Evolutionary conservation across 2,888 invertebrate genomes (phyloP).

Genomic region (Agrotis puta): DNA sequence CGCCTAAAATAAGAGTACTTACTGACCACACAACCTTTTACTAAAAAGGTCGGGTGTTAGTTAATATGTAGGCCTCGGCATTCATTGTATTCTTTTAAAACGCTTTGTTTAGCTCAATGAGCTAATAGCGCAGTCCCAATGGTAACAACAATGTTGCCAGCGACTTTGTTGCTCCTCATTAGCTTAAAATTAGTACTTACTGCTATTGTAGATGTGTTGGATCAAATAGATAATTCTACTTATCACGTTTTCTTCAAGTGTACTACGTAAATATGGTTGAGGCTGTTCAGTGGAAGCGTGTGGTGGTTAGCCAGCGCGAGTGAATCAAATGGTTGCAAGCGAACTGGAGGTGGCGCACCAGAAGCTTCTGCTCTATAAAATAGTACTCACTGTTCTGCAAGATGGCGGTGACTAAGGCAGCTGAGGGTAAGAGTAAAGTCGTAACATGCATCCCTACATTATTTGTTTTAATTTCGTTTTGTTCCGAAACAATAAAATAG

Average conservation of each 20-base stretch:
- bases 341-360: conserved; percentile 24
- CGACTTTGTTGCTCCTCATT: conserved; percentile 12
- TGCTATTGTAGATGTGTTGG: background rate
- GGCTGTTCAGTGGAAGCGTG: conserved; percentile 34
- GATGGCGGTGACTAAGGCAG: background rate
- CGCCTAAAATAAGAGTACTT: conserved; percentile 58
- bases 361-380: conserved; percentile 32
- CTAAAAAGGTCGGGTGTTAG: conserved; percentile 49
- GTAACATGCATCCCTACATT: conserved; percentile 10
- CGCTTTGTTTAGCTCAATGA: conserved; percentile 16
- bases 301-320: conserved; percentile 26
- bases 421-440: background rate
- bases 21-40: conserved; percentile 53
- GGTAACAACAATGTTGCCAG: conserved; percentile 7
- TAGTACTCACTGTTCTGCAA: conserved; percentile 40
- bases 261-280: background rate
- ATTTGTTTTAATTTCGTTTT: background rate
- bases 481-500: background rate
- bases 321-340: conserved; percentile 38
- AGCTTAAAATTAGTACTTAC: conserved; percentile 48
- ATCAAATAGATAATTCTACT: background rate
- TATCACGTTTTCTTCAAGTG: background rate
- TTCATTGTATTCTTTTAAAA: conserved; percentile 21
- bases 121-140: conserved; percentile 11
- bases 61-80: conserved; percentile 38